Conservation (phyloP, 2,888 invertebrate genomes). For the Synergus laeviventris region DNA sequence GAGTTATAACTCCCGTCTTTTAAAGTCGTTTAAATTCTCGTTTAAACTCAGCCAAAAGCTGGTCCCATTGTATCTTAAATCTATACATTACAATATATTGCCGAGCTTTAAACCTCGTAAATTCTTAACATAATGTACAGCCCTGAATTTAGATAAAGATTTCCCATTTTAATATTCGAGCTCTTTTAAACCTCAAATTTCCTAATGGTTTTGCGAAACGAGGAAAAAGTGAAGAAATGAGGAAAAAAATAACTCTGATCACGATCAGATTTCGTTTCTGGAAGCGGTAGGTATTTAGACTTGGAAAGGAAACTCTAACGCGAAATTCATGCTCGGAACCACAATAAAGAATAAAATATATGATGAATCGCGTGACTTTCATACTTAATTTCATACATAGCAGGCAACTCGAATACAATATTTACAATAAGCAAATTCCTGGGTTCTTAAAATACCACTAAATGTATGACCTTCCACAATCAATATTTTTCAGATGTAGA, state of each 20-base stretch:
- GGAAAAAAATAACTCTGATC: background rate
- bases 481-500: background rate
- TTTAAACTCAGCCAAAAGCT: no score
- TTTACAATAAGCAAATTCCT: slow-evolving; percentile 8
- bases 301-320: background rate
- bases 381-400: background rate
- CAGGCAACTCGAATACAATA: background rate
- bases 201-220: background rate
- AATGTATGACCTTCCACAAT: background rate
- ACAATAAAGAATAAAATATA: background rate
- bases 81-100: no score
- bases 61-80: no score
- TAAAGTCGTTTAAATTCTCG: no score
- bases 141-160: no score
- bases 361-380: slow-evolving; percentile 12
- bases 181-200: background rate
- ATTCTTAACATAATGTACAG: no score
- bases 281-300: background rate
- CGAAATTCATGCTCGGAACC: slow-evolving; percentile 8
- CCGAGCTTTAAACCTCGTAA: no score
- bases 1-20: no score
- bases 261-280: background rate
- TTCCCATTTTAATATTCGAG: no score
- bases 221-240: slow-evolving; percentile 17
- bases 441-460: background rate